phyloP scores from a whole-genome alignment of 2,888 invertebrate species.

The Tinea semifulvella region DNA sequence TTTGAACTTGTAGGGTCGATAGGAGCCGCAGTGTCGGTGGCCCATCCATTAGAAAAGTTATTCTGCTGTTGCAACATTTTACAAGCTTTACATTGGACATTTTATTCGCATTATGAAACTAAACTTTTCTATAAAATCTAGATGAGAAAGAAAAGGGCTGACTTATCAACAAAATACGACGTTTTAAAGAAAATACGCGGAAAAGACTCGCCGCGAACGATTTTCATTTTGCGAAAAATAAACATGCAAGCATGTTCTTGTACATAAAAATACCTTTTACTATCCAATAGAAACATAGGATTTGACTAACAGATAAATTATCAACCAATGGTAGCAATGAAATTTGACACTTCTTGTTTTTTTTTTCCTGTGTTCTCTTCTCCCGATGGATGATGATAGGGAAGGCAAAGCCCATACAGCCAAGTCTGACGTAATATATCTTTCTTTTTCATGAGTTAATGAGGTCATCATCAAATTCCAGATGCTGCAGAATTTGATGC shows the following conservation, averaged over 20 bases:
- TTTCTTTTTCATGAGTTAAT: too few relatives aligned
- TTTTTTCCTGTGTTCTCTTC: too few relatives aligned
- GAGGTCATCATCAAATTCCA: too few relatives aligned
- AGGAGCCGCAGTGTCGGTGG: constrained; percentile 52
- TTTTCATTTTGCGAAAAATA: constrained; percentile 4
- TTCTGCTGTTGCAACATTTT: constrained; percentile 24
- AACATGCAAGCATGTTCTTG: neutral
- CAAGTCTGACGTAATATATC: too few relatives aligned
- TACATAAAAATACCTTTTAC: neutral
- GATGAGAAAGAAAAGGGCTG: too few relatives aligned
- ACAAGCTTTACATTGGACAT: too few relatives aligned
- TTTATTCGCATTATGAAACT: too few relatives aligned
- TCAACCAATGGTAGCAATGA: neutral
- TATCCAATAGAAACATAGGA: neutral
- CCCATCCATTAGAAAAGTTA: constrained; percentile 49
- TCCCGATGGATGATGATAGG: too few relatives aligned
- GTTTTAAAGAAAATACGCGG: neutral
- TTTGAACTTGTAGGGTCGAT: constrained; percentile 45
- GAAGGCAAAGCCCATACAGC: too few relatives aligned
- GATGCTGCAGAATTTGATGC: too few relatives aligned
- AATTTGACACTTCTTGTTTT: neutral
- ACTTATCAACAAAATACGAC: neutral
- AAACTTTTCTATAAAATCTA: too few relatives aligned
- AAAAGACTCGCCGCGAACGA: neutral
- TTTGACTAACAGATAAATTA: neutral